Base-by-base conservation (phyloP, 2,113 vertebrate genomes). In the Pavo muticus region DNA sequence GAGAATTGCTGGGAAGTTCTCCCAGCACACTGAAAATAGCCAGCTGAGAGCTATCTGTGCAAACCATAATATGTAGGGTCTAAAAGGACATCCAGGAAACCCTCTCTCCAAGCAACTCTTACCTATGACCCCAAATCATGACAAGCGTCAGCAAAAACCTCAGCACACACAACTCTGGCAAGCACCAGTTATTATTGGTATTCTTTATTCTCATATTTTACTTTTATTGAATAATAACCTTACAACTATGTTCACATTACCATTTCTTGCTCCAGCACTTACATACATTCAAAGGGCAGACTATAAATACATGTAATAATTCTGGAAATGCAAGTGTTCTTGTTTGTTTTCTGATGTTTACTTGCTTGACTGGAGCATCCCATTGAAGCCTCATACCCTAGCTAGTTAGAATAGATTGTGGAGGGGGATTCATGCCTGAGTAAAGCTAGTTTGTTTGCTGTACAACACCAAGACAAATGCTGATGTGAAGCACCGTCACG, bases 281-380 rank as follows among this genome's bases (percentile, higher is more conserved):
- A 45, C 19, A 19, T 19, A 35, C 3, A 12, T 65, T 56, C 65
- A 69, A 56, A 80, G 63, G 37, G 20, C 40, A 67, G 19, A 57
- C 57, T 79, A 48, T 54, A 80, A 94, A 93, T 82, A 42, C 74
- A 39, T 84, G 42, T 82, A 88, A 84, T 88, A 84, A 50, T 93
- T 95, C 45, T 65, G 77, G 81, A 92, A 93, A 94, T 91, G 74
- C 69, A 96, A 96, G 96, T 29, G 57, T 5, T 63, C 70, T 74
- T 92, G 70, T 95, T 97, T 96, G 79, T 82, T 95, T 97, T 91
- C 40, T 9, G 7, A 50, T 96, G 81, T 96, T 96, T 94, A 89
- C 73, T 97, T 97, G 97, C 94, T 95, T 97, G 95, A 94, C 80
- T 95, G 88, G 73, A 83, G 75, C 11, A 17, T 97, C 95, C 70